A percentile compares a stretch with the other conserved stretches of the same genome.
Conservation (phyloP, 2,797 vertebrate species). For the Antrozous pallidus region DNA sequence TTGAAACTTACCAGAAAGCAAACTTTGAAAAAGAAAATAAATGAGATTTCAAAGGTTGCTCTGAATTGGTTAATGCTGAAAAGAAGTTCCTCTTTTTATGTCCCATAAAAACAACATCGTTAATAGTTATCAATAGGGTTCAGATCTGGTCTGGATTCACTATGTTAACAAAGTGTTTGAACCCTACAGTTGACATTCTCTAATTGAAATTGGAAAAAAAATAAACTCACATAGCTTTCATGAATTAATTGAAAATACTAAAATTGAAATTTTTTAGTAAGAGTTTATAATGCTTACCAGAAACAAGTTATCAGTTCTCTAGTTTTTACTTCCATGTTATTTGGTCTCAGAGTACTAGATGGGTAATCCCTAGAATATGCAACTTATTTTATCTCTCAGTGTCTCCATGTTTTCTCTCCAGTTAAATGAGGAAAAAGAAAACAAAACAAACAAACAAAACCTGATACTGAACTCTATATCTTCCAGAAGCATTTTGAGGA, state of each 20-base stretch:
- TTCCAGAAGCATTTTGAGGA: constrained; percentile 15
- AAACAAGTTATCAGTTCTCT: not conserved
- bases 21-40: constrained; percentile 1
- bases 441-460: not conserved
- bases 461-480: not conserved
- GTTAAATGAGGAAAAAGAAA: not conserved
- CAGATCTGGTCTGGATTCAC: not conserved
- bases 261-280: not conserved
- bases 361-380: not conserved
- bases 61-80: not conserved
- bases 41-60: not conserved
- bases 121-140: not conserved
- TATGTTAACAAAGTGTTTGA: not conserved
- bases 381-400: not conserved
- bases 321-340: constrained; percentile 9
- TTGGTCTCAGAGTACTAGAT: not conserved
- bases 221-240: not conserved
- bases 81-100: not conserved
- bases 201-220: not conserved
- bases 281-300: not conserved
- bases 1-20: constrained; percentile 7
- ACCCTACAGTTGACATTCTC: not conserved
- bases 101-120: not conserved
- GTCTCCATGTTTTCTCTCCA: not conserved
- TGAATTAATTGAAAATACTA: not conserved